phyloP scores from a whole-genome alignment of 2,888 invertebrate genomes.

The Drosophila nr. fundita region DNA sequence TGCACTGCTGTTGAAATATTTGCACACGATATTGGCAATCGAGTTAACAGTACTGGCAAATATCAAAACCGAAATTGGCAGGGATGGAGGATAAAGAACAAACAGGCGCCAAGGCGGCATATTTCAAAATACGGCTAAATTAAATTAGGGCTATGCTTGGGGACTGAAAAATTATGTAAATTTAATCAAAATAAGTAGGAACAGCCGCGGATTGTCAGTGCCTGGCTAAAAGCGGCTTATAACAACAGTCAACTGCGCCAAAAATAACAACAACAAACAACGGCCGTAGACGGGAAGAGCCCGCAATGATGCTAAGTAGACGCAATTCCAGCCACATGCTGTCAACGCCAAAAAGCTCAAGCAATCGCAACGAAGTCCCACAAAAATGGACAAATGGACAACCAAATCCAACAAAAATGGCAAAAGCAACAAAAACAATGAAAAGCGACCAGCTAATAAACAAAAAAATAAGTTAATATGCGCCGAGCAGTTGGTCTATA shows the following conservation, averaged over 20 bases:
- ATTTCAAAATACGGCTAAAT: conserved; percentile 57
- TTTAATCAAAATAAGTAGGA: conserved; percentile 76
- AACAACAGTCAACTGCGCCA: conserved; percentile 64
- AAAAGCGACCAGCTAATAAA: conserved; percentile 48
- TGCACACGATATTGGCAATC: conserved; percentile 76
- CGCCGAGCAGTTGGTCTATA: not conserved
- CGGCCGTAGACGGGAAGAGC: conserved; percentile 14
- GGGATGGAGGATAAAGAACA: not conserved
- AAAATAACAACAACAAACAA: conserved; percentile 44
- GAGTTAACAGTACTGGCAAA: conserved; percentile 71
- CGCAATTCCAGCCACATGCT: conserved; percentile 75
- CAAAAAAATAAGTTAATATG: conserved; percentile 44
- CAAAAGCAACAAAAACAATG: conserved; percentile 19
- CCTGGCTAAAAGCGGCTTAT: conserved; percentile 70
- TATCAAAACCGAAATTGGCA: conserved; percentile 43
- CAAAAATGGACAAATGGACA: conserved; percentile 42
- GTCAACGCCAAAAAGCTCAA: conserved; percentile 59
- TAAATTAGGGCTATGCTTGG: conserved; percentile 46
- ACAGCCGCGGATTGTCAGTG: conserved; percentile 73
- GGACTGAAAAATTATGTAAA: conserved; percentile 71
- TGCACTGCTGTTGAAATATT: conserved; percentile 70
- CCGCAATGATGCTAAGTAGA: conserved; percentile 71
- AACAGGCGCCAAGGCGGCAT: conserved; percentile 43
- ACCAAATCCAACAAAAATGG: conserved; percentile 23
- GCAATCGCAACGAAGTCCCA: conserved; percentile 40